These are phyloP conservation scores for Apistogramma diplotaenia DNA, from an alignment of 2,113 vertebrate genomes.

Conservation along the genomic window DNA sequence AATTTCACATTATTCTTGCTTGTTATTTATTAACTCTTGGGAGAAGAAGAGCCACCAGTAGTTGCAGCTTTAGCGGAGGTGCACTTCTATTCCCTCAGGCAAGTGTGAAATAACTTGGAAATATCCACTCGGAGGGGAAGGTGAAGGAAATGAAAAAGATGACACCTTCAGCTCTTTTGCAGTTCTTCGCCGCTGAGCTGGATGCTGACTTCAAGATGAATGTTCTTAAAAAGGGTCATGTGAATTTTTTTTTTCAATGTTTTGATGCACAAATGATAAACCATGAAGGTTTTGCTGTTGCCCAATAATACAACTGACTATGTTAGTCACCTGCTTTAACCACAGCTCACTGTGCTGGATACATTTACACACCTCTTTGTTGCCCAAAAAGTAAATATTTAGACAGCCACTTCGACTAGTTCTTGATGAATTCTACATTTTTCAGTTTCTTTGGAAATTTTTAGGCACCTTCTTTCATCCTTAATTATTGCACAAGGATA, in stretches of 20 bases:
- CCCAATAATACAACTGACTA: not conserved
- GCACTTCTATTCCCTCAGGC: slow-evolving; percentile 40
- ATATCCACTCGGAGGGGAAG: slow-evolving; percentile 40
- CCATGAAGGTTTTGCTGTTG: not conserved
- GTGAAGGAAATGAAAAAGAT: slow-evolving; percentile 40
- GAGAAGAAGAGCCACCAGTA: slow-evolving; percentile 16
- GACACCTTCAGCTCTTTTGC: slow-evolving; percentile 19
- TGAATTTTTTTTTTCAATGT: not conserved
- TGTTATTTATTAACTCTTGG: slow-evolving; percentile 57
- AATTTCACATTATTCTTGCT: slow-evolving; percentile 42
- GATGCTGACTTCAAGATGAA: slow-evolving; percentile 1
- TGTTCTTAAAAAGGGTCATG: not conserved
- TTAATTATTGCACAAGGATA: not conserved
- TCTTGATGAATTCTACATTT: too few species aligned
- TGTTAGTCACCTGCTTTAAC: not conserved
- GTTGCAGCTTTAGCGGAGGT: slow-evolving; percentile 35
- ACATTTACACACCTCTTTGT: not conserved
- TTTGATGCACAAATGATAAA: not conserved
- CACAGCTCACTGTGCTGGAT: not conserved
- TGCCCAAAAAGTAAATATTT: not conserved
- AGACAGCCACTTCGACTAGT: too few species aligned
- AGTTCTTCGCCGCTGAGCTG: not conserved
- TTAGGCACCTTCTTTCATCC: not conserved
- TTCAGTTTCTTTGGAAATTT: not conserved
- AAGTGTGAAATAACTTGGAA: slow-evolving; percentile 46